A percentile compares a stretch with the other conserved stretches of the same genome.
Evolutionary conservation across 1,140 invertebrate genomes (phyloP).

Genomic region (Rhopalosiphum maidis): DNA sequence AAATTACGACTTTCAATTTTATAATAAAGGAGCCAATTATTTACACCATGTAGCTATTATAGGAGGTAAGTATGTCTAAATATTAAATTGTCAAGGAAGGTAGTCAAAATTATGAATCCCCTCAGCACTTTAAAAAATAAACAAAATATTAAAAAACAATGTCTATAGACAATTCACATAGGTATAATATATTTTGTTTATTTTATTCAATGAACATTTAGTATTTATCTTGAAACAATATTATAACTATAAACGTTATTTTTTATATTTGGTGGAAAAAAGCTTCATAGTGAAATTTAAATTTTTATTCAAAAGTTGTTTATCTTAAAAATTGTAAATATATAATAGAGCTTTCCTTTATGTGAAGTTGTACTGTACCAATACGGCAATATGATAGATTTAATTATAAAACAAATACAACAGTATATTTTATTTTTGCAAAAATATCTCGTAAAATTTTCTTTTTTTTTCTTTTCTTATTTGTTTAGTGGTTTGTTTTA

Average conservation of each 20-base stretch:
- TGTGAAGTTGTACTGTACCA: neutral
- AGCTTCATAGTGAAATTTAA: too few relatives aligned
- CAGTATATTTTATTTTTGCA: neutral
- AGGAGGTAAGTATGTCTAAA: neutral
- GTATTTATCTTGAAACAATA: neutral
- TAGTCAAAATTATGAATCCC: neutral
- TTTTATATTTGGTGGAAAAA: too few relatives aligned
- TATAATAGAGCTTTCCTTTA: neutral
- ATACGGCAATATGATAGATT: neutral
- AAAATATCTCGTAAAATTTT: neutral
- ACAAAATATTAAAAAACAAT: neutral
- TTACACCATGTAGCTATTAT: neutral
- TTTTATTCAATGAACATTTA: neutral
- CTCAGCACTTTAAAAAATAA: neutral
- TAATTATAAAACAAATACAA: neutral
- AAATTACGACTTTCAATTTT: neutral
- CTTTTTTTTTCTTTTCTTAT: neutral
- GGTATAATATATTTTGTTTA: neutral
- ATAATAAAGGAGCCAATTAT: neutral
- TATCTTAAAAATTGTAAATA: neutral
- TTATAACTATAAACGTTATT: neutral
- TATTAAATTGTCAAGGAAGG: neutral
- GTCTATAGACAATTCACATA: neutral
- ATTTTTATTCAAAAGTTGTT: neutral
- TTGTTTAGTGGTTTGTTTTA: neutral